Conservation (phyloP, 2,888 invertebrate species). For the Apamea monoglypha region DNA sequence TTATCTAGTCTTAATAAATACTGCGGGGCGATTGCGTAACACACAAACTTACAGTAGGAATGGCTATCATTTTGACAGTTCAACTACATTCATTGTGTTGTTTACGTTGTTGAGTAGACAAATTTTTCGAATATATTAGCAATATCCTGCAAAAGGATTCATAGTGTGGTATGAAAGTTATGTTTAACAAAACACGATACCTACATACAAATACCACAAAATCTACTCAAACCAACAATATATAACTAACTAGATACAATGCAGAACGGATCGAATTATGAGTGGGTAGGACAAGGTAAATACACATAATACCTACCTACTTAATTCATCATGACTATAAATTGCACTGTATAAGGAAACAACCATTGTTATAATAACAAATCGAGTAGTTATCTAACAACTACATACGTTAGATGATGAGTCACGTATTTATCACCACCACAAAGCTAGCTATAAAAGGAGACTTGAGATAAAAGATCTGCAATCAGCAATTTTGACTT, state of each 20-base stretch:
- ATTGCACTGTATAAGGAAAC: conserved; percentile 25
- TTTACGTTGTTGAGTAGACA: background rate
- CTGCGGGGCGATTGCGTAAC: background rate
- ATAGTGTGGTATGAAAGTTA: background rate
- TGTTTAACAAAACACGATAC: background rate
- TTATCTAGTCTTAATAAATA: background rate
- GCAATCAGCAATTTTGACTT: conserved; percentile 2
- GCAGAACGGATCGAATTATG: conserved; percentile 7
- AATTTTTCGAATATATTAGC: background rate
- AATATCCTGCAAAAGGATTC: background rate
- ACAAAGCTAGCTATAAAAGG: background rate
- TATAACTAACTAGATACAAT: background rate
- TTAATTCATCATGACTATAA: conserved; percentile 24
- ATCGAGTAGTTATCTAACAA: conserved; percentile 18
- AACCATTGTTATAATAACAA: conserved; percentile 38
- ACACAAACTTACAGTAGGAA: background rate
- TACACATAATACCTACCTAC: conserved; percentile 4
- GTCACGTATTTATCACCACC: conserved; percentile 7
- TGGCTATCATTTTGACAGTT: background rate
- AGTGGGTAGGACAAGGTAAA: conserved; percentile 24
- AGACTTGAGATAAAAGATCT: background rate
- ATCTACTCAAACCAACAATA: background rate
- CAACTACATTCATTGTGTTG: background rate
- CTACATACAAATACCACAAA: background rate
- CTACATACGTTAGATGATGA: conserved; percentile 23